Base-by-base conservation (phyloP, 2,888 invertebrate species). In the Invenusta paracnida region DNA sequence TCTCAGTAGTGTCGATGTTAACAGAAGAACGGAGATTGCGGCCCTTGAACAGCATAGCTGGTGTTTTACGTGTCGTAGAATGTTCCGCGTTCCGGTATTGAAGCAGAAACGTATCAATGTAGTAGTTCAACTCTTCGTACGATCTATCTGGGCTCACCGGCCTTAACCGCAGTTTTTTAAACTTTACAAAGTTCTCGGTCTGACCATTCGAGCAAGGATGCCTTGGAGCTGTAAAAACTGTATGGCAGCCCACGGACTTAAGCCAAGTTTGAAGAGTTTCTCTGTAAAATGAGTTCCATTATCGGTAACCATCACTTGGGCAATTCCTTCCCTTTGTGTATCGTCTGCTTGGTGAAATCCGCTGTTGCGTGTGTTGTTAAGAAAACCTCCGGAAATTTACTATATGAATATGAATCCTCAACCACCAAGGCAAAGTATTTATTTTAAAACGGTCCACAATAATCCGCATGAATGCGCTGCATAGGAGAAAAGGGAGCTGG, bases 271-370 rank as follows among this genome's bases (percentile, higher is more conserved):
- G 82, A 2, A 82, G 82, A 2, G 13, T 2, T 82, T 82, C 30
- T 30, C 82, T 11, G 82, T 30, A 28, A 82, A 82, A 28, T 82
- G 82, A 5, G n/a, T 82, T 82, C 82, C 82, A 28, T 82, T 82
- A 28, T 82, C 82, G 27, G 82, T 2, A 17, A 82, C 82, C 11
- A 82, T 29, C n/a, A 82, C 82, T 28, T 28, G 81, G 2, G 81
- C 81, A 11, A 79, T 79, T 79, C 81, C 81, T n/a, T 79, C 81
- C 29, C 81, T 29, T 79, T 79, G 5, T 79, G 25, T 79, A 79
- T 2, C 5, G 25, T n/a, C 29, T 79, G 81, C n/a, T 79, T 79
- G 5, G 81, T 82, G 82, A 82, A 82, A 28, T 28, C 29, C 2
- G 82, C 82, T 5, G 82, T 82, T 2, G 82, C 82, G 27, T 82